Evolutionary conservation across 1,140 invertebrate species (phyloP), one percentile per base, ranked within the genome.

Genomic region (Nymphalis io): DNA sequence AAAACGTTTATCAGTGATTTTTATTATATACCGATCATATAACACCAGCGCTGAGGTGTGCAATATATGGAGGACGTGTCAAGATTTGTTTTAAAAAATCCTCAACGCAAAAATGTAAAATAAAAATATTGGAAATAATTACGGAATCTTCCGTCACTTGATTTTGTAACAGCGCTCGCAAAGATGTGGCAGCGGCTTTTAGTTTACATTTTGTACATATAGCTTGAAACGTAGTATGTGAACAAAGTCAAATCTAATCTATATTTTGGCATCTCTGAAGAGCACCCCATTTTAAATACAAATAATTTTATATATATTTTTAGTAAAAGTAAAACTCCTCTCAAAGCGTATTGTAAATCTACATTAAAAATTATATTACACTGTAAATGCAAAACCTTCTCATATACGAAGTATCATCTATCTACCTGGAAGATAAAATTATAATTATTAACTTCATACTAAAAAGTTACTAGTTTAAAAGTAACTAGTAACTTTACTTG

Each of bases 341-440:
- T 39, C 33, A 59, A 59, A 59, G 57, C 15, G 40, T 40, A 15
- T 40, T 18, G 46, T 51, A 20, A 51, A 40, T 39, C 57, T 59
- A 58, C 20, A 33, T 59, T n/a, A 18, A 59, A 18, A 18, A 33
- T 33, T 33, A 33, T 33, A 33, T 33, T 33, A 33, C 23, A 27
- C 27, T 33, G 5, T 33, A 33, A 33, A 33, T 33, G n/a, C 46
- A 20, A 51, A 20, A 46, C n/a, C n/a, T 20, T 18, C 44, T 3
- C 46, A 20, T 12, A 20, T 20, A 51, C 46, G 20, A 51, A 51
- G 46, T 51, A 51, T 51, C 18, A 20, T 51, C 18, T 51, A 51
- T 51, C 10, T 20, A 51, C 46, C 46, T 51, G 46, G n/a, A 51
- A 46, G n/a, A 46, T 16, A 46, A 16, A n/a, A 46, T 3, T 5